Percentiles rank a stretch among this genome's conserved stretches.
These are phyloP conservation scores for Plutella xylostella DNA, from an alignment of 2,888 invertebrate species.

Conservation along the genomic window DNA sequence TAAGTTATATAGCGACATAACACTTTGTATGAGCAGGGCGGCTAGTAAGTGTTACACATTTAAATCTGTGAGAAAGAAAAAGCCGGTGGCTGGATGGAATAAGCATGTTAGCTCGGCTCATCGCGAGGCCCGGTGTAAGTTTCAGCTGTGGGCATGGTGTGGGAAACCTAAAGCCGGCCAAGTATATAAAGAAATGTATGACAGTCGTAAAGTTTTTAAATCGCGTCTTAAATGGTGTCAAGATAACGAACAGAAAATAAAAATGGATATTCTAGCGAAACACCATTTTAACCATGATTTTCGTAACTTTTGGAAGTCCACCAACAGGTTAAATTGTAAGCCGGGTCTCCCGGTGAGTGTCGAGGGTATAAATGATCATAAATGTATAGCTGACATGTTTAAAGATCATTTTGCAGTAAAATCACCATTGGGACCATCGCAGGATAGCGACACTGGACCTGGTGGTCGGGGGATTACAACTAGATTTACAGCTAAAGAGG, in stretches of 20 bases:
- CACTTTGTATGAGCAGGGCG: too few relatives aligned
- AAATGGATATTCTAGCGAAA: slow-evolving; percentile 11
- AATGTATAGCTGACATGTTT: slow-evolving; percentile 16
- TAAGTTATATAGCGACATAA: too few relatives aligned
- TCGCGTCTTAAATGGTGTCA: slow-evolving; percentile 12
- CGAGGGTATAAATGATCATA: slow-evolving; percentile 9
- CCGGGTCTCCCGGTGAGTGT: slow-evolving; percentile 13
- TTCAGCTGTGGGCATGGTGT: slow-evolving; percentile 9
- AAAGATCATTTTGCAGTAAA: slow-evolving; percentile 11
- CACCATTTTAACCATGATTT: slow-evolving; percentile 6
- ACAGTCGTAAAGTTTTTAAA: slow-evolving; percentile 15
- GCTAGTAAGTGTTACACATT: not conserved
- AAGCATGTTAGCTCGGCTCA: slow-evolving; percentile 15
- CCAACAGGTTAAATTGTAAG: slow-evolving; percentile 10
- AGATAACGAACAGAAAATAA: slow-evolving; percentile 12
- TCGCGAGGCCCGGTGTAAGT: slow-evolving; percentile 12
- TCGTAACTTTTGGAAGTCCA: slow-evolving; percentile 10
- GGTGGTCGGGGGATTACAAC: not conserved
- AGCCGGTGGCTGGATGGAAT: slow-evolving; percentile 12
- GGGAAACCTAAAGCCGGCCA: slow-evolving; percentile 12
- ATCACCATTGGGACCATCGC: slow-evolving; percentile 2
- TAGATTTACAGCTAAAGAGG: slow-evolving; percentile 3
- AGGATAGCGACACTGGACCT: slow-evolving; percentile 1
- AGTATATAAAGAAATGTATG: slow-evolving; percentile 12
- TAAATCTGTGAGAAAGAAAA: slow-evolving; percentile 2